Conservation (phyloP, 2,113 vertebrate genomes). For the Ancistrus triradiatus region DNA sequence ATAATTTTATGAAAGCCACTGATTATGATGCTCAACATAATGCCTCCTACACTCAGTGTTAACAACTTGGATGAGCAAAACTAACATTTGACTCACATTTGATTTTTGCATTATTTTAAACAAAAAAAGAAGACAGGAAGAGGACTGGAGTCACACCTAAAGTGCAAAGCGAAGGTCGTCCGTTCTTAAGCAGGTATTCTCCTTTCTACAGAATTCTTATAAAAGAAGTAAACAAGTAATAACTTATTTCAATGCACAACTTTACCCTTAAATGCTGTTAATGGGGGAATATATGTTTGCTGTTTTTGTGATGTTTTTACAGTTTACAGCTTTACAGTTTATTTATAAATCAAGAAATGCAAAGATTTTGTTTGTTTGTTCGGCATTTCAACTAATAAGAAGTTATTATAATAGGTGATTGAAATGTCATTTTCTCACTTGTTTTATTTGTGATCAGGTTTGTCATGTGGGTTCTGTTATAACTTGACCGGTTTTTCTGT, state of each 20-base stretch:
- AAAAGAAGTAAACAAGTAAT: too few relatives aligned
- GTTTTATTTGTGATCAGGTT: not conserved
- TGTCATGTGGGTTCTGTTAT: too few relatives aligned
- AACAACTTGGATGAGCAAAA: conserved; percentile 1
- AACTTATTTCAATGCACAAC: too few relatives aligned
- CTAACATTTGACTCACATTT: conserved; percentile 2
- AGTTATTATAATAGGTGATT: too few relatives aligned
- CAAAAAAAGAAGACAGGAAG: conserved; percentile 46
- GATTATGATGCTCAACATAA: not conserved
- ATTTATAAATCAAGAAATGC: too few relatives aligned
- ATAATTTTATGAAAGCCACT: not conserved
- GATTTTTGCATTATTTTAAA: conserved; percentile 30
- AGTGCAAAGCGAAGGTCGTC: conserved; percentile 14
- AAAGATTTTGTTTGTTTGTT: not conserved
- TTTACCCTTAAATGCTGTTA: too few relatives aligned
- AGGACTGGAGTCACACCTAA: conserved; percentile 31
- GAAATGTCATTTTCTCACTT: not conserved
- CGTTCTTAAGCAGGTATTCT: conserved; percentile 21
- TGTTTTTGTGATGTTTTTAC: too few relatives aligned
- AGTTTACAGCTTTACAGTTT: too few relatives aligned
- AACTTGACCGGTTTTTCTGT: too few relatives aligned
- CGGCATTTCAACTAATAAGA: too few relatives aligned
- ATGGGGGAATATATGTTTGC: too few relatives aligned
- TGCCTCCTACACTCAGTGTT: not conserved
- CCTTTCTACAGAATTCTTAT: too few relatives aligned